Evolutionary conservation across 1,140 invertebrate species (phyloP).

Genomic region (Meloidogyne exigua): DNA sequence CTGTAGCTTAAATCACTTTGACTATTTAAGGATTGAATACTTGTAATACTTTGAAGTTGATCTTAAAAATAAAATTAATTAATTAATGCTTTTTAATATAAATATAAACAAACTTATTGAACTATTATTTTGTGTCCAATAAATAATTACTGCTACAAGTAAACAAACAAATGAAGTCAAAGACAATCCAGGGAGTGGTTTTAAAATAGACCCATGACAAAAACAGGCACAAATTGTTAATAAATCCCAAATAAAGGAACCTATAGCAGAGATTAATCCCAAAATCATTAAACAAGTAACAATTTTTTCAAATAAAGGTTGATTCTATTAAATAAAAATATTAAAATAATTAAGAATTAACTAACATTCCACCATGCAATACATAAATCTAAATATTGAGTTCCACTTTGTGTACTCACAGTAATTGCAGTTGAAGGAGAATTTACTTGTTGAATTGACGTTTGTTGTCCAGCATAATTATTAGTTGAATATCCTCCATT

Average conservation of each 20-base stretch:
- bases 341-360: conserved; percentile 8
- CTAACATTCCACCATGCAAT: conserved; percentile 16
- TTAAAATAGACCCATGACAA: conserved; percentile 41
- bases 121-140: conserved; percentile 35
- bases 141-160: conserved; percentile 34
- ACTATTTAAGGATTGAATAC: conserved; percentile 32
- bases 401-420: conserved; percentile 14
- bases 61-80: background rate
- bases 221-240: conserved; percentile 47
- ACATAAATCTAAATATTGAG: conserved; percentile 20
- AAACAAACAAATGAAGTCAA: conserved; percentile 37
- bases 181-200: conserved; percentile 37
- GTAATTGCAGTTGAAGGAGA: background rate
- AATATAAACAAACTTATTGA: conserved; percentile 20
- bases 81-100: background rate
- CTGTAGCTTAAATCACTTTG: conserved; percentile 43
- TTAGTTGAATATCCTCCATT: background rate
- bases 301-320: conserved; percentile 47
- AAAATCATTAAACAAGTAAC: conserved; percentile 33
- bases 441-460: background rate
- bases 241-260: conserved; percentile 49
- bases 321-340: conserved; percentile 39
- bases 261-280: conserved; percentile 29
- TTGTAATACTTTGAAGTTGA: conserved; percentile 3
- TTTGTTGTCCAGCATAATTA: conserved; percentile 8